A percentile compares a stretch with the other conserved stretches of the same genome.
phyloP scores from a whole-genome alignment of 2,113 vertebrate genomes.

The Aegithalos caudatus region DNA sequence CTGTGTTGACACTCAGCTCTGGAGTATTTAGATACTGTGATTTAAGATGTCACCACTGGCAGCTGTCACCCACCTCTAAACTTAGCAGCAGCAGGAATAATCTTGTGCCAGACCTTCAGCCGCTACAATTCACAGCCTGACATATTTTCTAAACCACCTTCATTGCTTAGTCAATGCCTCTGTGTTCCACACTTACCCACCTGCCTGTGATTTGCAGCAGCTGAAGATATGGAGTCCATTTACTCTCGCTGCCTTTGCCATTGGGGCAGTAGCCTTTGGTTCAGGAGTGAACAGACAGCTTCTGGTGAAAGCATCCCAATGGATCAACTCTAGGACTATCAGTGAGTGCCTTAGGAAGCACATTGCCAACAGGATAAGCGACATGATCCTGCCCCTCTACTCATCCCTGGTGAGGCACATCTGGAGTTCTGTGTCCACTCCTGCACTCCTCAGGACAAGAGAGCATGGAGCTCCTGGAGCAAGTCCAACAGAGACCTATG shows the following conservation, averaged over 20 bases:
- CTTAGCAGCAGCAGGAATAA: constrained; percentile 41
- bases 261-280: neutral
- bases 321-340: accelerated
- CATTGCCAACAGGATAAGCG: neutral
- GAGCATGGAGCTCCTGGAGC: neutral
- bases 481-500: neutral
- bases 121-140: neutral
- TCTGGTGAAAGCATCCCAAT: neutral
- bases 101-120: constrained; percentile 24
- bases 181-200: neutral
- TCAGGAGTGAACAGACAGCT: neutral
- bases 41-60: constrained; percentile 35
- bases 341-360: neutral
- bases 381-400: neutral
- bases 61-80: constrained; percentile 53
- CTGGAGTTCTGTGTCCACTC: no score
- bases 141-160: constrained; percentile 49
- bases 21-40: constrained; percentile 5
- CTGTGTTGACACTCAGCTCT: neutral
- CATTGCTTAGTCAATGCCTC: neutral
- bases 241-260: neutral
- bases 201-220: neutral
- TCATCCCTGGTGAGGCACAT: neutral
- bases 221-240: neutral
- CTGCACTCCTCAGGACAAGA: neutral